Evolutionary conservation across 2,888 invertebrate genomes (phyloP), one percentile per base, ranked within the genome.

Genomic region (Mythimna albipuncta): DNA sequence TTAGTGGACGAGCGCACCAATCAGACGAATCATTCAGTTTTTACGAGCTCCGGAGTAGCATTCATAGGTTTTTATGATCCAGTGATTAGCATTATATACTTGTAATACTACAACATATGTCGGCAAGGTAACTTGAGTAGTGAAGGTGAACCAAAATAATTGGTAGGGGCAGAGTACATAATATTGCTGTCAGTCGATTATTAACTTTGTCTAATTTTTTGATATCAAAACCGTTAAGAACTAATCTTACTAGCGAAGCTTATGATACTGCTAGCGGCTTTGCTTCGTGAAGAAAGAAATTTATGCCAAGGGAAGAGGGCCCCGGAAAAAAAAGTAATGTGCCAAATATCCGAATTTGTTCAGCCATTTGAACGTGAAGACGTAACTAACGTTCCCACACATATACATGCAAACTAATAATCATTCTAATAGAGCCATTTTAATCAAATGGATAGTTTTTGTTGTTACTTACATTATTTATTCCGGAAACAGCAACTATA

Each of bases 21-120:
- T 82, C 82, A 77, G 54, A 81, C 32, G 47, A 54, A 26, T 35
- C 63, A 63, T 69, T 77, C 41, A 3, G 63, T 64, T 69, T 81
- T 77, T 76, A 81, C 19, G 54, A 76, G 76, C 41, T 66, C 35
- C 7, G 11, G 9, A 52, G 47, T 32, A 35, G 74, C 52, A 65
- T n/a, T 50, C 52, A 59, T 75, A 50, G 52, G 47, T 58, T 76
- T 81, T 81, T 81, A 61, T 44, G 19, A 11, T 16, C 11, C 6
- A 6, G 41, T 35, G 63, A 74, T 75, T 62, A 73, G 64, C 19
- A 44, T 61, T 32, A 1, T 38, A 41, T 19, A 57, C 4, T 52
- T 13, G 50, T 44, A 50, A 44, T 19, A 13, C 54, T 55, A 54
- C 21, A 13, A 35, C 9, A 21, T 10, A 16, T 54, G 11, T 16